Conservation (phyloP, 2,888 invertebrate species). For the Scaptomyza caliginosa region DNA sequence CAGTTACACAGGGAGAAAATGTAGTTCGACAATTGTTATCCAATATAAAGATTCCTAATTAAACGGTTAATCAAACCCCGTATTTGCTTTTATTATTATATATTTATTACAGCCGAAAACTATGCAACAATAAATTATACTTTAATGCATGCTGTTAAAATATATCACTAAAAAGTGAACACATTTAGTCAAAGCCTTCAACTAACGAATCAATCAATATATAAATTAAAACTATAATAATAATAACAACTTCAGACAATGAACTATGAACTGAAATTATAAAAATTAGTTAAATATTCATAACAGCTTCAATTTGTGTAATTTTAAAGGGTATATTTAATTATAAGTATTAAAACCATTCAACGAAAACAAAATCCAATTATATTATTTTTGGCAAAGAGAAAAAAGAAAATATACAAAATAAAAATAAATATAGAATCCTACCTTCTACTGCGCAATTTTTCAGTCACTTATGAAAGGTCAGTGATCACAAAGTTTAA, state of each 20-base stretch:
- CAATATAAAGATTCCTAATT: too few species aligned
- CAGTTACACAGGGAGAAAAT: neutral
- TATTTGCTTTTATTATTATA: neutral
- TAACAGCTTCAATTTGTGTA: neutral
- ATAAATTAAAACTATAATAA: too few species aligned
- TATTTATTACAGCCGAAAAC: neutral
- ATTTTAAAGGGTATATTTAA: too few species aligned
- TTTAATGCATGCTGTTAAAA: too few species aligned
- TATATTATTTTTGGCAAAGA: neutral
- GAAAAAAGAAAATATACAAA: neutral
- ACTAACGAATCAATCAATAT: too few species aligned
- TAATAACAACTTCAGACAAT: too few species aligned
- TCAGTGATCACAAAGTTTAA: constrained; percentile 41
- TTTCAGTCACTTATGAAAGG: constrained; percentile 15
- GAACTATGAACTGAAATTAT: too few species aligned
- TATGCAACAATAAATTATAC: constrained; percentile 2
- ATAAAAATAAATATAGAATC: neutral
- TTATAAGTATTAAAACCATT: too few species aligned
- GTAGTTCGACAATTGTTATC: too few species aligned
- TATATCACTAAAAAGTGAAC: too few species aligned
- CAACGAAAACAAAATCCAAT: neutral
- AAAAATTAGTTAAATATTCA: neutral
- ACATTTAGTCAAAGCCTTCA: too few species aligned
- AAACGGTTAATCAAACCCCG: too few species aligned
- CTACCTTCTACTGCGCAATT: constrained; percentile 40